Evolutionary conservation across 2,113 vertebrate species (phyloP).

Genomic region (Phaethon lepturus): DNA sequence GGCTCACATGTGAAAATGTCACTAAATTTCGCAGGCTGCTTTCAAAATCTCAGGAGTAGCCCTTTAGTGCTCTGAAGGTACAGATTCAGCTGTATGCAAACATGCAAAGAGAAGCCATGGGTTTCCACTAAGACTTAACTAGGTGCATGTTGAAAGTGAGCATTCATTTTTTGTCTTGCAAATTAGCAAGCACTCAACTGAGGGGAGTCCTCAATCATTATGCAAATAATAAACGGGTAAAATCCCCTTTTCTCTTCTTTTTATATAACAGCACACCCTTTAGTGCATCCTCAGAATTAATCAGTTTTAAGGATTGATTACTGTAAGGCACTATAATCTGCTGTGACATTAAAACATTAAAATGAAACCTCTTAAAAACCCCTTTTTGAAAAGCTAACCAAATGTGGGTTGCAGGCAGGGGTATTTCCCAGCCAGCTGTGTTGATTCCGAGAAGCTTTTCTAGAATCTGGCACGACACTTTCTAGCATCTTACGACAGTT

Average conservation of each 20-base stretch:
- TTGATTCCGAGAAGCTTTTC: conserved; percentile 41
- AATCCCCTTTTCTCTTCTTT: conserved; percentile 27
- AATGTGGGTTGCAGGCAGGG: not conserved
- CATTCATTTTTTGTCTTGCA: conserved; percentile 58
- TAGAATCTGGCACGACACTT: conserved; percentile 32
- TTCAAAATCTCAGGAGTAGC: conserved; percentile 1
- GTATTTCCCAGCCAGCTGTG: conserved; percentile 56
- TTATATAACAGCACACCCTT: not conserved
- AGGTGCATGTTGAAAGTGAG: conserved; percentile 38
- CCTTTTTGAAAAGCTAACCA: not conserved
- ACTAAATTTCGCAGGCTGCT: conserved; percentile 8
- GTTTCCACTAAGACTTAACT: conserved; percentile 18
- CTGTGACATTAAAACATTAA: conserved; percentile 27
- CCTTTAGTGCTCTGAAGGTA: not conserved
- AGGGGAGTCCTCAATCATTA: conserved; percentile 63
- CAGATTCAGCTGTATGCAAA: conserved; percentile 61
- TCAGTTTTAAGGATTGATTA: conserved; percentile 35
- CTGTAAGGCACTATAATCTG: not conserved
- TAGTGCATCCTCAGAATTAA: conserved; percentile 16
- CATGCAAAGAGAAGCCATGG: not conserved
- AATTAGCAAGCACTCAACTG: conserved; percentile 32
- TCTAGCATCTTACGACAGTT: conserved; percentile 24
- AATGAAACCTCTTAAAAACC: not conserved
- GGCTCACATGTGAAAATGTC: not conserved
- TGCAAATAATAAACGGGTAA: conserved; percentile 40